Evolutionary conservation across 2,113 vertebrate genomes (phyloP), one percentile per base, ranked within the genome.

Genomic region (Pitta sordida): DNA sequence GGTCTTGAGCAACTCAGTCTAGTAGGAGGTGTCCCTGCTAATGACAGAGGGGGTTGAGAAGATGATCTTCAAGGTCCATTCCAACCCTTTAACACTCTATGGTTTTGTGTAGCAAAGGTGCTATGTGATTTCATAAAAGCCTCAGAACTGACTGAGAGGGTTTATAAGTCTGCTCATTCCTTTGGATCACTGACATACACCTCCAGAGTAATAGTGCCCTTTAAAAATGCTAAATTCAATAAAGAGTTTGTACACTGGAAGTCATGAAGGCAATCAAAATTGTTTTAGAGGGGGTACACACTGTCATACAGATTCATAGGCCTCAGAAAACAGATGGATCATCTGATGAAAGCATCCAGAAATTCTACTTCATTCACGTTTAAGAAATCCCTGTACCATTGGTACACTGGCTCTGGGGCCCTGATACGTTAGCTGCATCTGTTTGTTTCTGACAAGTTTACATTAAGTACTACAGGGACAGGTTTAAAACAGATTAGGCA

Each of bases 331-430:
- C 11, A 77, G 37, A 69, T 36, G 36, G 23, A 69, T 68, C 23
- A 59, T 51, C 24, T 51, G 36, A n/a, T 36, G 7, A 36, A 5
- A 32, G 19, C 2, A 32, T 48, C 30, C 18, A 91, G 59, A 76
- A 89, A 9, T 27, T 52, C 16, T 34, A 49, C 18, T 71, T 71
- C 6, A 39, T 49, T 46, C 13, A n/a, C 20, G 6, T 53, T 43
- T 36, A 3, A 63, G 13, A 81, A 65, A 49, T 23, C 29, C 32
- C 19, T 0, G 0, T 43, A 18, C 11, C 3, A 0, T 13, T 46
- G 9, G 14, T 3, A 9, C n/a, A 15, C 44, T 56, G 30, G 22
- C 32, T 41, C 3, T 29, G 64, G 48, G 58, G 17, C 43, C 51
- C 13, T 0, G 1, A 48, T 27, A 13, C 24, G 22, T 65, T 65